phyloP scores from a whole-genome alignment of 2,113 vertebrate species.

The Saguinus midas region DNA sequence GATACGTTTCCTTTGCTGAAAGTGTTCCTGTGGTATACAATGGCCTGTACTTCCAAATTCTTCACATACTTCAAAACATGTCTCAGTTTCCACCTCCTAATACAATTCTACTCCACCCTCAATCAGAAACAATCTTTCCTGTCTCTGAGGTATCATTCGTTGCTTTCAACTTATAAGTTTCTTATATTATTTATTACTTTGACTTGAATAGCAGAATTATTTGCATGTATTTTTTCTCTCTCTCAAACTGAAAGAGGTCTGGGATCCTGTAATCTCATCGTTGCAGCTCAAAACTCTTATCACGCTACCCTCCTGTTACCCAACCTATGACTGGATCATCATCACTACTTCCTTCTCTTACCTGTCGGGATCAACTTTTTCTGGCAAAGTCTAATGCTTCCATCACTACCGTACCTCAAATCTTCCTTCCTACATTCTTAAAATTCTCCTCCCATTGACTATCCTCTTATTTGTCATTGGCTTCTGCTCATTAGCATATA shows the following conservation, averaged over 20 bases:
- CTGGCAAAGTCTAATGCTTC: neutral
- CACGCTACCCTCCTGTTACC: neutral
- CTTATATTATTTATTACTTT: neutral
- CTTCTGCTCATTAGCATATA: neutral
- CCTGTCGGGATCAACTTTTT: neutral
- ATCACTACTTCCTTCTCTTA: accelerated
- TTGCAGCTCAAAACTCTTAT: neutral
- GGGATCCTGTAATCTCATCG: neutral
- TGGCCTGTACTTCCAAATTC: neutral
- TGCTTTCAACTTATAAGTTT: neutral
- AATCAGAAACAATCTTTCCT: neutral
- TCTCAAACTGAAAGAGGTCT: no score
- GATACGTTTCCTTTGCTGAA: neutral
- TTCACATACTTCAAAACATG: neutral
- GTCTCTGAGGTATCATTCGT: neutral
- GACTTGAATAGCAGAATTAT: neutral
- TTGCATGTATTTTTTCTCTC: neutral
- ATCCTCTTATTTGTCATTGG: neutral
- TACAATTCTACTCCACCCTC: neutral
- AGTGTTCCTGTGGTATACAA: neutral
- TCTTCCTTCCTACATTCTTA: no score
- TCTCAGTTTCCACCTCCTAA: neutral
- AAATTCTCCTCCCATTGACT: neutral
- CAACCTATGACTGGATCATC: neutral
- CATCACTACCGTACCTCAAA: accelerated